Base-by-base conservation (phyloP, 1,140 invertebrate genomes). In the Drosophila bifasciata region DNA sequence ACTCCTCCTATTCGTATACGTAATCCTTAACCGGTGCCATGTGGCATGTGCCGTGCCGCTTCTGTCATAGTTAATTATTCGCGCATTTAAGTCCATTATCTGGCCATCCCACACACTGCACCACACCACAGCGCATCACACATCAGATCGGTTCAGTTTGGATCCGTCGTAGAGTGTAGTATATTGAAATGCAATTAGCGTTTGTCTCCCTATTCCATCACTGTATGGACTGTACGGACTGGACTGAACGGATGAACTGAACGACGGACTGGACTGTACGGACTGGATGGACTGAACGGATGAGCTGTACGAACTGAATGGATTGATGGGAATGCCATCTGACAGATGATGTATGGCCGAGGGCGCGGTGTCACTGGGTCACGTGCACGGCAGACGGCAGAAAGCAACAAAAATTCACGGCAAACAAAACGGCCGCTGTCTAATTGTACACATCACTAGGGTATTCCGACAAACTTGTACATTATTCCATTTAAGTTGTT, bases 111-210 rank as follows among this genome's bases (percentile, higher is more conserved):
- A 32, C 28, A 7, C 25, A 5, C n/a, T n/a, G n/a, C n/a, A 23
- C 23, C 23, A 3, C 23, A 23, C 23, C 23, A 23, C 21, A 23
- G 2, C 21, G 2, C 21, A 4, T 4, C 21, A 5, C 23, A 25
- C 23, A 25, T 25, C 23, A 6, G 23, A 25, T 25, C 5, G 5
- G 4, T 25, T 48, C 40, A 55, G 50, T 62, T 51, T 25, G 56
- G 57, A 48, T 70, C 66, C 49, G 55, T 63, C 72, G 72, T 73
- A 62, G 58, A 53, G 56, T 46, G 73, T 40, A 86, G 73, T 86
- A 61, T 59, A 86, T 86, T 76, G 81, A 80, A 86, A 78, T 86
- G 81, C 81, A 86, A 86, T 86, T 86, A 86, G 81, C 64, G 83
- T 71, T 49, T 68, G 43, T 68, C 66, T 51, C 32, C 32, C 32